Base-by-base conservation (phyloP, 2,888 invertebrate genomes). In the Drosophila meridionalis region DNA sequence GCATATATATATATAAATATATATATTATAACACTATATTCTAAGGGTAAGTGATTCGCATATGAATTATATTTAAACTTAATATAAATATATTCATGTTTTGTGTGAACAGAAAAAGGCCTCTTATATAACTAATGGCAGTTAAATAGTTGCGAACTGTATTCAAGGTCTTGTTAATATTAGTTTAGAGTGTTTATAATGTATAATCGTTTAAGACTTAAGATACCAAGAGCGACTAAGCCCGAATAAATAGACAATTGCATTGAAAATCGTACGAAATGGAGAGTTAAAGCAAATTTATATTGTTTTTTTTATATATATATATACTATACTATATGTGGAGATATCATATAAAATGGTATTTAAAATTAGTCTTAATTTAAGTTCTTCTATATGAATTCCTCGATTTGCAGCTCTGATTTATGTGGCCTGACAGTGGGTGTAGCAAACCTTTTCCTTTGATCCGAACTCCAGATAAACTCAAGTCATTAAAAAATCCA, bases 181-280 rank as follows among this genome's bases (percentile, higher is more conserved):
- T 78, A 80, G 81, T 40, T 62, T 82, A 79, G 79, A 57, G 62
- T 68, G 75, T 78, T 82, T 63, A 59, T 14, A 64, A 79, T 72
- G 55, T 72, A 56, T 80, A 68, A 80, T 62, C 77, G 26, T 59
- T 62, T 52, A 67, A 47, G 47, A 62, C n/a, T 38, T 12, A 63
- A 62, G 28, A 47, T 38, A 58, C 40, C 34, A 52, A 48, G 32
- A 28, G 59, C 47, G 59, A 59, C n/a, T 52, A 47, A 45, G 26
- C 43, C 11, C 12, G 42, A 64, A 58, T 65, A 63, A 70, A 78
- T 56, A 30, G 48, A 64, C 52, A 47, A 61, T 58, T 64, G 42
- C 64, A 69, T 47, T 64, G 48, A 48, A 43, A 32, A 55, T 9
- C 12, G 30, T 20, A 40, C 7, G 5, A 47, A 32, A 36, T 28